Percentiles rank a stretch among this genome's conserved stretches.
Conservation (phyloP, 2,113 vertebrate genomes). For the Pycnonotus jocosus region DNA sequence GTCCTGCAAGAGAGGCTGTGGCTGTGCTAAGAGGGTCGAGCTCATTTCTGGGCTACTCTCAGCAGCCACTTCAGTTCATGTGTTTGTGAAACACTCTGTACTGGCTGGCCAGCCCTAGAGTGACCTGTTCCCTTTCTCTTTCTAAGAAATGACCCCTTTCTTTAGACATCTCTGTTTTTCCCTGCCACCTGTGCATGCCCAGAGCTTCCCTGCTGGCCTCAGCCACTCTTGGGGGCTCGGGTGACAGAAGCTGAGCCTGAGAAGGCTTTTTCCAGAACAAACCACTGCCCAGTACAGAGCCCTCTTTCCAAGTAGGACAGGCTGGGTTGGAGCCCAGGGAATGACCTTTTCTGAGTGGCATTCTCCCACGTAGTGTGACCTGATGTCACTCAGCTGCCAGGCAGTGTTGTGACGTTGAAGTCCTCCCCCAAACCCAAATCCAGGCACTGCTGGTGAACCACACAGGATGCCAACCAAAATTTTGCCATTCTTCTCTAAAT, state of each 20-base stretch:
- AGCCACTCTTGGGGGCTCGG: not conserved
- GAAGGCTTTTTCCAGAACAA: not conserved
- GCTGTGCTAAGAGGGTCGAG: not conserved
- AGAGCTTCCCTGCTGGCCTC: not conserved
- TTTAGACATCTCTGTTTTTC: not conserved
- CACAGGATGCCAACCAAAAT: not conserved
- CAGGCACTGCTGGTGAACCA: not conserved
- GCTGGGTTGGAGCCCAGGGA: not conserved
- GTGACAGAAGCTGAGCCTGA: not conserved
- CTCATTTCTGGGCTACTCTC: not conserved
- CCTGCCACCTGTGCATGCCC: not conserved
- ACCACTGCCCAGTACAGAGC: not conserved
- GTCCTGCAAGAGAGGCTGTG: not conserved
- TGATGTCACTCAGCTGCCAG: not conserved
- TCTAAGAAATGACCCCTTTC: not conserved
- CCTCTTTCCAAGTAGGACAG: conserved; percentile 17
- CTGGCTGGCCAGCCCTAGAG: not conserved
- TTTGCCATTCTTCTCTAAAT: not conserved
- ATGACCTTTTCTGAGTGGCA: conserved; percentile 7
- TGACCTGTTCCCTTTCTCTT: not conserved
- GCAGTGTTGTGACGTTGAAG: not conserved
- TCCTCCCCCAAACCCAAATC: not conserved
- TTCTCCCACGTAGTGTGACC: not conserved
- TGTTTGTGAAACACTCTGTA: not conserved
- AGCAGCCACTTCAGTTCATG: not conserved